Evolutionary conservation across 53 echinoderm and acorn worm genomes (phyloP), one percentile per base, ranked within the genome.

Genomic region (Henricia sp.): DNA sequence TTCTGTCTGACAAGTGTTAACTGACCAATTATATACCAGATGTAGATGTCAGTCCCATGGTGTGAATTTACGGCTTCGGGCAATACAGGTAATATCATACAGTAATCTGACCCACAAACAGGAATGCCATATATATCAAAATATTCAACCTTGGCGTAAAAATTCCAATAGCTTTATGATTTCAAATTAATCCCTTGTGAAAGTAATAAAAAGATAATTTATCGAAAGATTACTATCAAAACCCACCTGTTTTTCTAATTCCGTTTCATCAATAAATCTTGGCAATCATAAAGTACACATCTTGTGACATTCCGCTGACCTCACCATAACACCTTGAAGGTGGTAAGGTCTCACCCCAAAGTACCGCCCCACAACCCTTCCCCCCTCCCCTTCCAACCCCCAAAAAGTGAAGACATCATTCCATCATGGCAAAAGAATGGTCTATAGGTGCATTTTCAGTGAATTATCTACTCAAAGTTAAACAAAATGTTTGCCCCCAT

Each of bases 1-100:
- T 30, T 42, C 27, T 20, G 41, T 10, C 80, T 48, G 48, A 43
- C 50, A 63, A 64, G 64, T 80, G 80, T 64, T 80, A 64, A 80
- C 80, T 62, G 80, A 80, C 80, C 80, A 64, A 80, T 80, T 80
- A 80, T 62, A 50, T 63, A 11, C 80, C 80, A 80, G 63, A 62
- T 80, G 80, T 32, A 80, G 33, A 62, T 63, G 25, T n/a, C 80
- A 44, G 32, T 44, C 80, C 62, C 64, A 63, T 63, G 80, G 51
- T 77, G 77, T 29, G 39, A 30, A 58, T 30, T 58, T 77, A 77
- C 52, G 17, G 32, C 60, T 29, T 60, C 60, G 16, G 59, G 43
- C 19, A 27, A n/a, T 67, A 36, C n/a, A 38, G 23, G 25, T 34
- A 74, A 35, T 17, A 52, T 28, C 4, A 24, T 74, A 52, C 10